Base-by-base conservation (phyloP, 2,113 vertebrate genomes). In the Misgurnus anguillicaudatus region DNA sequence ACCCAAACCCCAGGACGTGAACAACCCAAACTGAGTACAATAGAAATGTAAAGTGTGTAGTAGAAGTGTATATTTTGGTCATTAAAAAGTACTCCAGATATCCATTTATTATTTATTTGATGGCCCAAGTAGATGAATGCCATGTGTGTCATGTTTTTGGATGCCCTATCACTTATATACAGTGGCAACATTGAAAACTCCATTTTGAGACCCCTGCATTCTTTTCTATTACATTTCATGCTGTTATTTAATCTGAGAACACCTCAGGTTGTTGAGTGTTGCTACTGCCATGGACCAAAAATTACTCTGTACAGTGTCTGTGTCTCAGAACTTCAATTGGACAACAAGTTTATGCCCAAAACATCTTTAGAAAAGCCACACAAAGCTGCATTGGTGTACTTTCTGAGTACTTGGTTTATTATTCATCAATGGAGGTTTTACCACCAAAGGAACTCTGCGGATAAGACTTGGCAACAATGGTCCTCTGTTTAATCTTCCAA, bases 21-120 rank as follows among this genome's bases (percentile, higher is more conserved):
- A 69, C 7, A 5, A 6, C 47, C 7, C 9, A 42, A 51, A 36
- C 38, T 5, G 16, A 11, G 61, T 38, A 21, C 42, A 21, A 66
- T 19, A 69, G 10, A 2, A 9, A 68, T 69, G 63, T 51, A 63
- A 74, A 47, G 21, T 55, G 1, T 75, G 38, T 64, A 69, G 64
- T 63, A 48, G 38, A 75, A 5, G n/a, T n/a, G 31, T 70, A 16
- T n/a, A 6, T 53, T 70, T 53, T 5, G 42, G 14, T 3, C 11
- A 19, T 57, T 57, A n/a, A n/a, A n/a, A 5, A 5, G 47, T 48
- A 48, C 10, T 48, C 2, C 6, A 9, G 9, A 2, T 48, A 48
- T 48, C 10, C 3, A 9, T 3, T 13, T 13, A 13, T 48, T 48
- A 13, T 48, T 48, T 48, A 48, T 51, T 14, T 16, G 48, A 14